Evolutionary conservation across 2,113 vertebrate species (phyloP), one percentile per base, ranked within the genome.

Genomic region (Bubo bubo): DNA sequence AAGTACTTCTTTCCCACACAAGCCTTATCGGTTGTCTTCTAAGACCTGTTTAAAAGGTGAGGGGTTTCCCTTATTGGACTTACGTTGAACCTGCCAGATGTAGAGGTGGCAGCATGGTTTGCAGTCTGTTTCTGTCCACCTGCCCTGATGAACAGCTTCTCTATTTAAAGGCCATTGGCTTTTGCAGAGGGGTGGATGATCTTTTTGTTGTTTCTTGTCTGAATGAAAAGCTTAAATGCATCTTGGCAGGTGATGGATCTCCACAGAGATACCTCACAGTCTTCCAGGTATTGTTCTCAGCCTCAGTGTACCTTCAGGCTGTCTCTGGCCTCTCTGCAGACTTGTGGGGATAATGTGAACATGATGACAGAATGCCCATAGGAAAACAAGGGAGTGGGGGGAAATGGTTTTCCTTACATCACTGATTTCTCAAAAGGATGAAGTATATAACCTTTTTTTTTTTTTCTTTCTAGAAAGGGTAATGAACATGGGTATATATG

Each of bases 401-500:
- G 10, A 79, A 35, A 18, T 24, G 15, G 9, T 43, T 37, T 89
- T 91, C 24, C 49, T 68, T 72, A 14, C 10, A 28, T 60, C 30
- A 6, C 12, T 68, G 39, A 10, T 67, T 81, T 45, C 16, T 70
- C 28, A 68, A 15, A 66, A 77, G n/a, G n/a, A 18, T 84, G 13
- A 74, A 63, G 10, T 53, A 23, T 37, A 3, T 2, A 79, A 13
- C 39, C 9, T 37, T 67, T 49, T 49, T 1, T 30, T n/a, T 20
- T 23, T n/a, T 24, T 18, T 10, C 30, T 16, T 16, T 68, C 73
- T 70, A 41, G 32, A 62, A 52, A 58, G 58, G 26, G 8, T 68
- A 50, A 50, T 37, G 52, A 71, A 55, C 0, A 0, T 76, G 20
- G 14, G 45, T 50, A 7, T 56, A 5, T n/a, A 35, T 34, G 28